Percentiles rank a stretch among this genome's conserved stretches.
These are phyloP conservation scores for Marasmarcha lunaedactyla DNA, from an alignment of 2,888 invertebrate genomes.

Conservation along the genomic window DNA sequence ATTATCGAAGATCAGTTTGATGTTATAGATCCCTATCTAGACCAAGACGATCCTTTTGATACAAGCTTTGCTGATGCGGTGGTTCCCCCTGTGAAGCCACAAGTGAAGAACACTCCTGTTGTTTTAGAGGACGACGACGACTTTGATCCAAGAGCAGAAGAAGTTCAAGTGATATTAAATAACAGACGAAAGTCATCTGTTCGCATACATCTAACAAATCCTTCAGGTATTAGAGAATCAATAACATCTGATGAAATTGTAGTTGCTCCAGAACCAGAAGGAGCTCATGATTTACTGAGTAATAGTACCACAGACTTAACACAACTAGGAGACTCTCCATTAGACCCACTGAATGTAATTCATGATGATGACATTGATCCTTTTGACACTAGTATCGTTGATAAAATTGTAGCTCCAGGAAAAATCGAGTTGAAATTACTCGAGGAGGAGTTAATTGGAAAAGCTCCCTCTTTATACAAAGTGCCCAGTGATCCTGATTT, in stretches of 20 bases:
- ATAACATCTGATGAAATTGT: slow-evolving; percentile 63
- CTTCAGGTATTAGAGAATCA: slow-evolving; percentile 70
- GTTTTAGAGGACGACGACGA: slow-evolving; percentile 63
- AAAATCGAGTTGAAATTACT: slow-evolving; percentile 82
- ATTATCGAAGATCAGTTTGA: slow-evolving; percentile 60
- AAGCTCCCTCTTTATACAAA: slow-evolving; percentile 41
- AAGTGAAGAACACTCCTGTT: slow-evolving; percentile 45
- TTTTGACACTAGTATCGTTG: slow-evolving; percentile 86
- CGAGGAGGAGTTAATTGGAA: slow-evolving; percentile 80
- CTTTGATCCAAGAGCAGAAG: slow-evolving; percentile 76
- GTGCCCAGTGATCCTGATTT: slow-evolving; percentile 83
- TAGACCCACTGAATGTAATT: slow-evolving; percentile 72
- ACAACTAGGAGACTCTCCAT: slow-evolving; percentile 75
- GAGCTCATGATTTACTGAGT: slow-evolving; percentile 76
- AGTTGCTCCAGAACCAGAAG: slow-evolving; percentile 44
- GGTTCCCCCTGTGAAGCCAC: slow-evolving; percentile 59
- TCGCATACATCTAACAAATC: slow-evolving; percentile 74
- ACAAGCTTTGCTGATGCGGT: slow-evolving; percentile 86
- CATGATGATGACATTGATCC: slow-evolving; percentile 78
- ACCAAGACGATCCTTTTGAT: slow-evolving; percentile 85
- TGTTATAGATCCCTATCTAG: slow-evolving; percentile 55
- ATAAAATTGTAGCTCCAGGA: slow-evolving; percentile 79
- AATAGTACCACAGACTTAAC: slow-evolving; percentile 83
- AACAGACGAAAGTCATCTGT: slow-evolving; percentile 62
- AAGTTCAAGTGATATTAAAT: slow-evolving; percentile 47